Evolutionary conservation across 2,888 invertebrate genomes (phyloP).

Genomic region (Minunthozetes semirufus): DNA sequence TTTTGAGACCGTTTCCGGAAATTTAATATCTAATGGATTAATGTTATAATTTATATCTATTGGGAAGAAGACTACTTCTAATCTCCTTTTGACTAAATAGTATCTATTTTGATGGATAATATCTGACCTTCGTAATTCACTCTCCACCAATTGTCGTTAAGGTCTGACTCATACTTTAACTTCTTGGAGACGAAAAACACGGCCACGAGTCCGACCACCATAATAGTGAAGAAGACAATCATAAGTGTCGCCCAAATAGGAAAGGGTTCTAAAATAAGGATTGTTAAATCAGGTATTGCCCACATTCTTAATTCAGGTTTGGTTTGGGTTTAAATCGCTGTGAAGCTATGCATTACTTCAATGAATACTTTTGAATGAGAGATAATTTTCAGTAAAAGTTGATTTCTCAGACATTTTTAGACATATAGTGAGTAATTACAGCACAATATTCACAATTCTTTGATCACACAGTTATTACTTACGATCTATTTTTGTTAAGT

Average conservation of each 20-base stretch:
- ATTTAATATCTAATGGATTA: conserved; percentile 37
- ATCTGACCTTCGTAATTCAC: conserved; percentile 40
- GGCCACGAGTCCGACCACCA: conserved; percentile 29
- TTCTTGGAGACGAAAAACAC: conserved; percentile 39
- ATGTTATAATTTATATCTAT: background rate
- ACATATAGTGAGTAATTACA: too few relatives aligned
- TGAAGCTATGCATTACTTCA: too few relatives aligned
- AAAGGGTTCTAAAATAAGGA: conserved; percentile 33
- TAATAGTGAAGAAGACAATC: conserved; percentile 27
- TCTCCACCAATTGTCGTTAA: conserved; percentile 43
- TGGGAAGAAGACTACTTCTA: background rate
- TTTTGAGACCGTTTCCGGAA: conserved; percentile 35
- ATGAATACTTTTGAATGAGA: too few relatives aligned
- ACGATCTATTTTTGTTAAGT: too few relatives aligned
- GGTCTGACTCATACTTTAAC: conserved; percentile 39
- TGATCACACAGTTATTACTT: too few relatives aligned
- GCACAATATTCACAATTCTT: too few relatives aligned
- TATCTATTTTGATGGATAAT: background rate
- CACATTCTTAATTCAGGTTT: background rate
- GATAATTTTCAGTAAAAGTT: too few relatives aligned
- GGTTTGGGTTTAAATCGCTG: too few relatives aligned
- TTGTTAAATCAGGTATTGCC: background rate
- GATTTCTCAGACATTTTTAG: too few relatives aligned
- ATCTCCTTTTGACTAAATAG: too few relatives aligned
- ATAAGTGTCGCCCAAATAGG: conserved; percentile 36